Base-by-base conservation (phyloP, 2,797 vertebrate genomes). In the Harpagifer antarcticus region DNA sequence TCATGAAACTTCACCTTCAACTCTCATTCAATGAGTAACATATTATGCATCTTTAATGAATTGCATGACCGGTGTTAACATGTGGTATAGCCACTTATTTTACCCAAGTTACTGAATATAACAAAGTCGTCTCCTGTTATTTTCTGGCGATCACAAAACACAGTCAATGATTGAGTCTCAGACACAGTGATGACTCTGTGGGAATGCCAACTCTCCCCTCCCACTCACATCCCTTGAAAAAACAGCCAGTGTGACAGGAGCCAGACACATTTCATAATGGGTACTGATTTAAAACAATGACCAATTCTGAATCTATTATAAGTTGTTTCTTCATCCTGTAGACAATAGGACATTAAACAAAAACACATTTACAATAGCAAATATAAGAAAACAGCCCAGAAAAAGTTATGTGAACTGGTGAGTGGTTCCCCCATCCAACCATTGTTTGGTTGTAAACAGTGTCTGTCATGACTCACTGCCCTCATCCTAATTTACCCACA, bases 231-330 rank as follows among this genome's bases (percentile, higher is more conserved):
- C 58, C 47, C 31, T 47, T 57, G 54, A 76, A 50, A 53, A 72
- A 73, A 67, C 15, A 14, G 1, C 20, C 54, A 20, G 48, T 53
- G 53, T 75, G 69, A 70, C 48, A 42, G 52, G 37, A 73, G 42
- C 31, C 54, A 68, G 55, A 47, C 33, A 17, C 64, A 37, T 73
- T 78, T 84, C 48, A 78, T 74, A 68, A 76, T 33, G 7, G 55
- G 13, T 27, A 44, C 40, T 71, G 56, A 81, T 81, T 70, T 4
- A 67, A 62, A 27, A 53, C 11, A 31, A 5, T 15, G 50, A 31
- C 9, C 9, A 27, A 57, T 50, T 70, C 40, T 33, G 55, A 67
- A 48, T 67, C 19, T 44, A 31, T 37, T 31, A 54, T 67, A 58
- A 64, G 66, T 55, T 42, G 48, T 61, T 64, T 70, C 40, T 66